Base-by-base conservation (phyloP, 2,113 vertebrate species). In the Vimba vimba region DNA sequence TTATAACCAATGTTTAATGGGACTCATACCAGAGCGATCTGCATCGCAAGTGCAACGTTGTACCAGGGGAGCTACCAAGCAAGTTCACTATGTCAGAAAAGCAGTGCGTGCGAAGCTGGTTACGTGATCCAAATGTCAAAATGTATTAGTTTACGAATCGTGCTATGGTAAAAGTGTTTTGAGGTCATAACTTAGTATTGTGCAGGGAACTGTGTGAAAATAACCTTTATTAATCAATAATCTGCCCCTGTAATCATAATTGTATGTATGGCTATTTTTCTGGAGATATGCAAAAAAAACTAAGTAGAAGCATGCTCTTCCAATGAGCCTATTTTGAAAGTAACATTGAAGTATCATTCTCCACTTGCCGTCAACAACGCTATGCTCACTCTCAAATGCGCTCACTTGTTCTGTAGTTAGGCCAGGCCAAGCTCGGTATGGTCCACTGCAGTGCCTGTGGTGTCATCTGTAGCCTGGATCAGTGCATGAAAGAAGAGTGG, bases 371-470 rank as follows among this genome's bases (percentile, higher is more conserved):
- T 85, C 43, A 47, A 6, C 13, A 19, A 8, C 23, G 17, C 27
- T 4, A 25, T 59, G 83, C 69, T 85, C 83, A 84, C 3, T 30
- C 36, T 69, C n/a, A 77, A 87, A 78, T 77, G 21, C 30, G 60
- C n/a, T 62, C 57, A 59, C 74, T 79, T 36, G 11, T 66, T 21
- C 33, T 50, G 55, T 43, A 82, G 79, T 66, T 52, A 83, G 69
- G 75, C 50, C 50, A 36, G 81, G 75, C 60, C 50, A 36, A 82
- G 60, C 52, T 82, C 2, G n/a, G 60, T 7, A 45, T 62, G 81
- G 76, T 84, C 85, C 73, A 77, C 64, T 25, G 33, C 45, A 66
- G 30, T 17, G 60, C n/a, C 39, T 10, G 69, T 30, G 75, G 62
- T 43, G n/a, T 59, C 27, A 27, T 30, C 43, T n/a, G 73, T 23